Percentiles rank a stretch among this genome's conserved stretches.
phyloP scores from a whole-genome alignment of 92 coral and sea anemone species.

The Phymanthus crucifer region DNA sequence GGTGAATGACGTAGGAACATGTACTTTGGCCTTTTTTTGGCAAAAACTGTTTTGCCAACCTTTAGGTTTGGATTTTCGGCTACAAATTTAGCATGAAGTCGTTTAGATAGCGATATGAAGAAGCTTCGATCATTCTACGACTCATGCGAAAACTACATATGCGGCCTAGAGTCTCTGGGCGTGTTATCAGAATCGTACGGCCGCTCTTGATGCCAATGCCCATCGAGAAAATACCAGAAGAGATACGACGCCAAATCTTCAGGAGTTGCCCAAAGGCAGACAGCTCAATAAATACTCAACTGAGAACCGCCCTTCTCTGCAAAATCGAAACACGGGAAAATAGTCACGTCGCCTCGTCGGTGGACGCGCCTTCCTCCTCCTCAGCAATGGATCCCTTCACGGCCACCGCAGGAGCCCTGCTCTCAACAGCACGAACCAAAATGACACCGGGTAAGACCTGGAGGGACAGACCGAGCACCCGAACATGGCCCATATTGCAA shows the following conservation, averaged over 20 bases:
- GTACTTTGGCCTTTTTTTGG: background rate
- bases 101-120: slow-evolving; percentile 18
- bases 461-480: background rate
- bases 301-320: slow-evolving; percentile 7
- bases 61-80: background rate
- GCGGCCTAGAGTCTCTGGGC: slow-evolving; percentile 23
- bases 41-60: background rate
- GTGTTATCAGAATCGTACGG: slow-evolving; percentile 20
- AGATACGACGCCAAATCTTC: slow-evolving; percentile 20
- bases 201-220: slow-evolving; percentile 15
- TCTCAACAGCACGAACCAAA: background rate
- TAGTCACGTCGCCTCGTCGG: slow-evolving; percentile 2
- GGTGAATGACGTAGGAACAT: background rate
- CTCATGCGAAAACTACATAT: slow-evolving; percentile 12
- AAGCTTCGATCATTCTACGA: slow-evolving; percentile 20
- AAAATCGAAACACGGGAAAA: slow-evolving; percentile 31
- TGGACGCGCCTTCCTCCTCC: background rate
- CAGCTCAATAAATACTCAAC: slow-evolving; percentile 22
- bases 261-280: slow-evolving; percentile 24
- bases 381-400: background rate
- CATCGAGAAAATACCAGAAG: slow-evolving; percentile 34
- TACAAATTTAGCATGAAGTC: background rate
- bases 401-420: slow-evolving; percentile 6
- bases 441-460: background rate
- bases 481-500: background rate